Percentiles rank a stretch among this genome's conserved stretches.
Conservation (phyloP, 2,888 invertebrate genomes). For the Sericinus montela region DNA sequence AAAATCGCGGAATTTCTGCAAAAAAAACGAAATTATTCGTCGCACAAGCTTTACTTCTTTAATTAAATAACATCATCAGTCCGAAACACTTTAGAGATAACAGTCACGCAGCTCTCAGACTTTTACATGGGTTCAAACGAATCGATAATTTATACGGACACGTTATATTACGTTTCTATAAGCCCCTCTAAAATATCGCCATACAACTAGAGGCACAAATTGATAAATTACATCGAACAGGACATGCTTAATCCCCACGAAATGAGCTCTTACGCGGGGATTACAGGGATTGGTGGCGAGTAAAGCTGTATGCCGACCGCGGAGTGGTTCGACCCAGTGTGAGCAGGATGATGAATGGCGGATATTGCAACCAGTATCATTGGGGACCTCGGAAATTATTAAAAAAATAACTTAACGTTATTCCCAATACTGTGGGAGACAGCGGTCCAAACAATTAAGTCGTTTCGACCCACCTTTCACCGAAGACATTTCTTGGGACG, state of each 20-base stretch:
- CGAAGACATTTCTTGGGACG: too few relatives aligned
- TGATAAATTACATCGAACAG: conserved; percentile 61
- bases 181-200: conserved; percentile 25
- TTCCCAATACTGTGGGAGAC: too few relatives aligned
- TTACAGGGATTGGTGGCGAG: conserved; percentile 36
- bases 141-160: conserved; percentile 16
- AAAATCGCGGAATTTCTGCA: too few relatives aligned
- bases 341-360: conserved; percentile 4
- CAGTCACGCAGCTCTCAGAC: conserved; percentile 16
- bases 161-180: conserved; percentile 22
- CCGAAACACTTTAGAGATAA: conserved; percentile 12
- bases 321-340: conserved; percentile 9
- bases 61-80: conserved; percentile 12
- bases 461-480: too few relatives aligned
- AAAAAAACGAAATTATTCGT: too few relatives aligned
- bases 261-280: conserved; percentile 58
- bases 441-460: too few relatives aligned
- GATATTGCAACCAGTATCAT: not conserved
- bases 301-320: conserved; percentile 24
- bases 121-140: conserved; percentile 14
- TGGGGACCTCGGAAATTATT: not conserved
- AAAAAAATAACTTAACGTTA: too few relatives aligned
- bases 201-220: conserved; percentile 38
- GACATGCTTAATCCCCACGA: conserved; percentile 57
- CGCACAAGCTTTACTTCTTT: conserved; percentile 10